Percentiles rank a stretch among this genome's conserved stretches.
These are phyloP conservation scores for Gandaritis pyraliata DNA, from an alignment of 2,888 invertebrate genomes.

Conservation along the genomic window DNA sequence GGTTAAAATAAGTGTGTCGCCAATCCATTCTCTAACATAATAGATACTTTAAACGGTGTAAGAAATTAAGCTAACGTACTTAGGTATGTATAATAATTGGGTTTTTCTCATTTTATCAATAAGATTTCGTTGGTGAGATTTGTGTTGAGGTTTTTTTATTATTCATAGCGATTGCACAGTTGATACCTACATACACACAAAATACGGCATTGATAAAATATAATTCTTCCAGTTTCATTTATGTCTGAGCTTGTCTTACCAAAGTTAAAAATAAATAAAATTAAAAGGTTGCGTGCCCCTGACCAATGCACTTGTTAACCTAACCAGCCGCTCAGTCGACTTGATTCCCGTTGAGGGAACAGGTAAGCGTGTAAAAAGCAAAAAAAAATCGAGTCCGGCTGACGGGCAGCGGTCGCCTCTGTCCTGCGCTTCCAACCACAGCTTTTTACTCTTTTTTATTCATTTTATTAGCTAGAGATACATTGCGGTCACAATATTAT, in stretches of 20 bases:
- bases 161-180: too few relatives aligned
- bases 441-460: constrained; percentile 43
- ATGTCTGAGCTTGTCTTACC: background rate
- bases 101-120: background rate
- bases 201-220: too few relatives aligned
- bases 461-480: constrained; percentile 36
- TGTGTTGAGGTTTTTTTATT: too few relatives aligned
- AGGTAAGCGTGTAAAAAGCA: constrained; percentile 77
- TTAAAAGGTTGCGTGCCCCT: constrained; percentile 66
- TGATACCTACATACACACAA: too few relatives aligned
- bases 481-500: constrained; percentile 40
- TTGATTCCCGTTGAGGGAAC: constrained; percentile 75
- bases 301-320: constrained; percentile 75
- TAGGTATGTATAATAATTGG: background rate
- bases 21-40: background rate
- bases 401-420: constrained; percentile 62
- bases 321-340: constrained; percentile 69
- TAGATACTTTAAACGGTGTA: background rate
- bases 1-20: constrained; percentile 36
- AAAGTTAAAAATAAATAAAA: constrained; percentile 23
- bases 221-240: background rate
- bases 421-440: constrained; percentile 42
- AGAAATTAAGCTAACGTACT: background rate
- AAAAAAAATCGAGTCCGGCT: constrained; percentile 66
- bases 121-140: too few relatives aligned